These are phyloP conservation scores for Choristoneura rosaceana DNA, from an alignment of 2,888 invertebrate genomes.

Conservation along the genomic window DNA sequence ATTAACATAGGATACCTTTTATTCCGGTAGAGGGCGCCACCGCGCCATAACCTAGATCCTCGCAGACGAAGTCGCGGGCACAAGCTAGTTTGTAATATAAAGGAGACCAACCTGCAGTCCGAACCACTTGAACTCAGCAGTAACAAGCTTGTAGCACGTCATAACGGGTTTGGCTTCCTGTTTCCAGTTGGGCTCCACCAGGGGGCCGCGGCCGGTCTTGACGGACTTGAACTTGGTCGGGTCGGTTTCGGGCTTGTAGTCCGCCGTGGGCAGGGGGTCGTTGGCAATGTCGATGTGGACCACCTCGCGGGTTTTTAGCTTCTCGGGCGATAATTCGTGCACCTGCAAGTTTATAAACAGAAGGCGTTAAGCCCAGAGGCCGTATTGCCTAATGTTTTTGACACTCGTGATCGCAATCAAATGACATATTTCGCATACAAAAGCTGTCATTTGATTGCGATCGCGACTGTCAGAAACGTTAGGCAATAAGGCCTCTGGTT, in stretches of 20 bases:
- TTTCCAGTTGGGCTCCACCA: slow-evolving; percentile 92
- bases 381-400: too few relatives aligned
- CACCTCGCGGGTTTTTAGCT: slow-evolving; percentile 94
- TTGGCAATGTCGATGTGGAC: slow-evolving; percentile 98
- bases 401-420: too few relatives aligned
- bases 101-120: slow-evolving; percentile 89
- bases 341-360: slow-evolving; percentile 86
- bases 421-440: too few relatives aligned
- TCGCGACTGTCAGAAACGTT: too few relatives aligned
- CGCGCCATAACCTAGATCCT: too few relatives aligned
- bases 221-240: slow-evolving; percentile 92
- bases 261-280: slow-evolving; percentile 91
- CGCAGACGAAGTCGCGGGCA: too few relatives aligned
- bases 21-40: too few relatives aligned
- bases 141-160: slow-evolving; percentile 99
- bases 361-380: not conserved
- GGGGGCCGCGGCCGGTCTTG: slow-evolving; percentile 97
- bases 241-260: slow-evolving; percentile 92
- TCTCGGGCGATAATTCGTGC: slow-evolving; percentile 95
- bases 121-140: slow-evolving; percentile 99
- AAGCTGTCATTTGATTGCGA: too few relatives aligned
- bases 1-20: too few relatives aligned
- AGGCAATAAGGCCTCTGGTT: too few relatives aligned
- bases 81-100: too few relatives aligned
- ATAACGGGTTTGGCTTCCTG: slow-evolving; percentile 93